Evolutionary conservation across 1,140 invertebrate species (phyloP), one percentile per base, ranked within the genome.

Genomic region (Teleopsis dalmanni): DNA sequence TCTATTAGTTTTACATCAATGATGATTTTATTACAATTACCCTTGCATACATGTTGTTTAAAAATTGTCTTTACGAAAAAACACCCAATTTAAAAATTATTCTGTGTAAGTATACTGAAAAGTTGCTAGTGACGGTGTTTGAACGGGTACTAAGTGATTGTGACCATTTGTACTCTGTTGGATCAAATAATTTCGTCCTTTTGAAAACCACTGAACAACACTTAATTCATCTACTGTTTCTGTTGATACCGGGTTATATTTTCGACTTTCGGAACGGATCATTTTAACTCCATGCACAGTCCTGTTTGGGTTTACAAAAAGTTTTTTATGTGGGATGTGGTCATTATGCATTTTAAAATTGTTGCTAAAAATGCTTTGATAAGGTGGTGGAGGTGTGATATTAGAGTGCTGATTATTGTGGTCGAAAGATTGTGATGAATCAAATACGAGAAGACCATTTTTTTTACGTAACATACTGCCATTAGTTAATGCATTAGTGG

Each of bases 151-250:
- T 21, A 87, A 71, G 52, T 78, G 76, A 9, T 71, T 79, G 16
- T 77, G 76, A 0, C 82, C 82, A 35, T 74, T 71, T 2, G 71
- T 62, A 21, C 76, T 74, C 6, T 76, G 75, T 18, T 81, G 71
- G 0, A 85, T 76, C 59, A 80, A 83, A 71, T 87, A 87, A 57
- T 86, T 81, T 42, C 83, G 73, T 2, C 85, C 85, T 54, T 88
- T 87, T n/a, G 87, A 80, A 11, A 76, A 69, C 46, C 76, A 74
- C 46, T 69, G 76, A 6, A 63, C 55, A 2, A 61, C 65, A 8
- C n/a, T 57, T 33, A 45, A 18, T 16, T 47, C 34, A 14, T 37
- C 2, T 13, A 43, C 42, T n/a, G n/a, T n/a, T n/a, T n/a, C 7
- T 10, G 36, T 14, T 14, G 13, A 38, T 38, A 9, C 8, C n/a